Percentiles rank a stretch among this genome's conserved stretches.
These are phyloP conservation scores for Metridium senile DNA, from an alignment of 92 coral and sea anemone genomes.

Conservation along the genomic window DNA sequence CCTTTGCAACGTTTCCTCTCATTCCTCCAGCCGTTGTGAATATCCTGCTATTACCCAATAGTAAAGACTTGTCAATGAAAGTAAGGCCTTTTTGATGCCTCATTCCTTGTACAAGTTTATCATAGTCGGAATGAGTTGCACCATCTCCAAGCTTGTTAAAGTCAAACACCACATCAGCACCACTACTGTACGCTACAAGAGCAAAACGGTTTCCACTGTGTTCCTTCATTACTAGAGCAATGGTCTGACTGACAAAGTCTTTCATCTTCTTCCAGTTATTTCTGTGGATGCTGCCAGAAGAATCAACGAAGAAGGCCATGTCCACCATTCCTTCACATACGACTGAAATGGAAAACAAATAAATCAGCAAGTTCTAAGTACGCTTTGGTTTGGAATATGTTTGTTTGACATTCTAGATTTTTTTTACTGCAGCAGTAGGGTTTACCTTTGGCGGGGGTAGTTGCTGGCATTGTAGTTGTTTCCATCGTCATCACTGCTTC, in stretches of 20 bases:
- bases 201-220: conserved; percentile 42
- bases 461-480: not conserved
- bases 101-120: conserved; percentile 6
- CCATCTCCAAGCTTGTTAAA: conserved; percentile 15
- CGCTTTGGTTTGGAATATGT: too few relatives aligned
- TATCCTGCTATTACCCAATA: conserved; percentile 8
- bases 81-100: conserved; percentile 40
- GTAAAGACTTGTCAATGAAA: conserved; percentile 45
- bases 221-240: conserved; percentile 4
- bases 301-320: conserved; percentile 25
- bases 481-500: not conserved
- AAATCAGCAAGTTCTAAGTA: not conserved
- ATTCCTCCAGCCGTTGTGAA: conserved; percentile 39
- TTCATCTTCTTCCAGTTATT: conserved; percentile 34
- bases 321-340: conserved; percentile 15
- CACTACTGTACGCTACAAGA: conserved; percentile 42
- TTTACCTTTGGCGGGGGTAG: not conserved
- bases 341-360: not conserved
- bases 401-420: too few relatives aligned
- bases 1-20: conserved; percentile 48
- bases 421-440: not conserved
- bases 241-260: conserved; percentile 1
- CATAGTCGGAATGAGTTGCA: conserved; percentile 19
- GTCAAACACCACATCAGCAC: conserved; percentile 26
- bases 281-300: conserved; percentile 36